phyloP scores from a whole-genome alignment of 2,888 invertebrate species.

The Tipula helvola region DNA sequence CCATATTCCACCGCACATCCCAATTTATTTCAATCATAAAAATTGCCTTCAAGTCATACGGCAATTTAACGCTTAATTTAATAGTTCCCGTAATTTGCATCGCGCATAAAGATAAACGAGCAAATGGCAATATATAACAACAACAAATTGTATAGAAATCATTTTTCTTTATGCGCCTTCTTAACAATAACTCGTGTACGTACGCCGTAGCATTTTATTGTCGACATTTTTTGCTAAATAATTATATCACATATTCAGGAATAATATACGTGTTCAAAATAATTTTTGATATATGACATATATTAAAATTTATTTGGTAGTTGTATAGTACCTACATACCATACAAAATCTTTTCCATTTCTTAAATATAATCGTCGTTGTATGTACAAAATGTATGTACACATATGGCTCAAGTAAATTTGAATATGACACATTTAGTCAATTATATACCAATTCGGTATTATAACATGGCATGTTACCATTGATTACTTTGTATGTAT shows the following conservation, averaged over 20 bases:
- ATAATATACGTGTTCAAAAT: background rate
- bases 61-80: background rate
- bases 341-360: no score
- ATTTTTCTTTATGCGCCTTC: background rate
- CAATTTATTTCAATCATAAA: background rate
- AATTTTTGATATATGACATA: background rate
- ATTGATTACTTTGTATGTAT: background rate
- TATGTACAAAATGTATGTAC: background rate
- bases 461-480: background rate
- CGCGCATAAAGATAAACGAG: background rate
- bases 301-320: background rate
- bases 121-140: background rate
- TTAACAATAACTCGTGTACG: background rate
- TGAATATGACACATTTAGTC: background rate
- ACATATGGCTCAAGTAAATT: background rate
- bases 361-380: no score
- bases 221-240: background rate
- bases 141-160: background rate
- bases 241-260: background rate
- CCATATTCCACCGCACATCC: background rate
- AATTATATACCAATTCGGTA: background rate
- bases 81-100: background rate
- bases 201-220: background rate
- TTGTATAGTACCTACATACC: no score
- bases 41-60: background rate